phyloP scores from a whole-genome alignment of 2,113 vertebrate species.

The Prunella fulvescens region DNA sequence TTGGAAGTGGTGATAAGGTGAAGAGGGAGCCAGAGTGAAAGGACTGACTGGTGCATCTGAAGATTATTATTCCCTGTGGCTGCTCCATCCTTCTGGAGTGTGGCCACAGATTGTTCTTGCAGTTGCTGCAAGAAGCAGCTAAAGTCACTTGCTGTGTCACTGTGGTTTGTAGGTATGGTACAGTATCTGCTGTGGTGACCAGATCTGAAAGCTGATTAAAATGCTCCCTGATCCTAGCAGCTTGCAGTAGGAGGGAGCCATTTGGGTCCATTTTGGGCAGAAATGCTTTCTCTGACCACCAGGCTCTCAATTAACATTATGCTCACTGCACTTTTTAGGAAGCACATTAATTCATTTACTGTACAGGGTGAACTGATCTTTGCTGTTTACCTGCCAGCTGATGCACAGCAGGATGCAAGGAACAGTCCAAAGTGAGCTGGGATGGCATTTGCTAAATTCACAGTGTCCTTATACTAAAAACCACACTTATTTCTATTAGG shows the following conservation, averaged over 20 bases:
- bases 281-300: not conserved
- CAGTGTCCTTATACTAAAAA: not conserved
- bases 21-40: slow-evolving; percentile 24
- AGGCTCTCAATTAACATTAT: not conserved
- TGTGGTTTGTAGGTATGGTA: not conserved
- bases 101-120: slow-evolving; percentile 33
- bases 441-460: slow-evolving; percentile 31
- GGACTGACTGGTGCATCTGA: slow-evolving; percentile 2
- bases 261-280: not conserved
- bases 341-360: slow-evolving; percentile 29
- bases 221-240: not conserved
- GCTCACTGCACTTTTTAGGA: not conserved
- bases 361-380: not conserved
- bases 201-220: not conserved
- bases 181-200: not conserved
- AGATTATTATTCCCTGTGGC: slow-evolving; percentile 48
- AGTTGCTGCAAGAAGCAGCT: slow-evolving; percentile 7
- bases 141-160: slow-evolving; percentile 41
- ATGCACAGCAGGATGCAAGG: slow-evolving; percentile 35
- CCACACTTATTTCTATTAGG: not conserved
- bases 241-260: not conserved
- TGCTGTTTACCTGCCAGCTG: slow-evolving; percentile 48
- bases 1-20: slow-evolving; percentile 31
- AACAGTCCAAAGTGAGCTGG: slow-evolving; percentile 17
- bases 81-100: slow-evolving; percentile 25